These are phyloP conservation scores for Genyomyrus donnyi DNA, from an alignment of 2,113 vertebrate genomes.

Conservation along the genomic window DNA sequence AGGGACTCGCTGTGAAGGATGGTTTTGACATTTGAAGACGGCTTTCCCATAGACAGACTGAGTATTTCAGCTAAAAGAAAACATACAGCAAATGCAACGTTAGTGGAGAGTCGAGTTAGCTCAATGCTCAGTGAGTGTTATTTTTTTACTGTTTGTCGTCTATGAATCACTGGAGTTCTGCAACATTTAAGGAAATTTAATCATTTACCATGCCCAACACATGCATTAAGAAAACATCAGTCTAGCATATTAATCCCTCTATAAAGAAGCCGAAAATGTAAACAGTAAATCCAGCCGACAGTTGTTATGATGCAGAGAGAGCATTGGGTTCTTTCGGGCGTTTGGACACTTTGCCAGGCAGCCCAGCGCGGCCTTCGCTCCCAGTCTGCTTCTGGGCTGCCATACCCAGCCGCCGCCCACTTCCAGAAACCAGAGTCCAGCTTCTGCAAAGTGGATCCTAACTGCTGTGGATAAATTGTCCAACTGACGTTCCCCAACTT, in stretches of 20 bases:
- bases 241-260: not conserved
- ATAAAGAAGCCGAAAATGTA: not conserved
- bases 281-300: not conserved
- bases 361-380: not conserved
- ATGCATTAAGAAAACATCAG: not conserved
- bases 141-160: not conserved
- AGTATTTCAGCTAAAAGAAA: not conserved
- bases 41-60: not conserved
- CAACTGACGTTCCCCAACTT: not conserved
- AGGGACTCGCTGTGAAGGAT: not conserved
- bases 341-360: not conserved
- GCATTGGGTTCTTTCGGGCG: not conserved
- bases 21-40: not conserved
- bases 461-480: not conserved
- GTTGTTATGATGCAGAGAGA: not conserved
- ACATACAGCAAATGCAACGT: not conserved
- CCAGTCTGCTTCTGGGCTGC: not conserved
- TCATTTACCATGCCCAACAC: not conserved
- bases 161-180: not conserved
- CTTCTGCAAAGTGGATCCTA: constrained; percentile 14
- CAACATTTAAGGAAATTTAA: not conserved
- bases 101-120: not conserved
- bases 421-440: constrained; percentile 26
- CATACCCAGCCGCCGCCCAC: not conserved
- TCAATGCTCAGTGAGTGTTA: not conserved